phyloP scores from a whole-genome alignment of 2,113 vertebrate species.

The Pica pica region DNA sequence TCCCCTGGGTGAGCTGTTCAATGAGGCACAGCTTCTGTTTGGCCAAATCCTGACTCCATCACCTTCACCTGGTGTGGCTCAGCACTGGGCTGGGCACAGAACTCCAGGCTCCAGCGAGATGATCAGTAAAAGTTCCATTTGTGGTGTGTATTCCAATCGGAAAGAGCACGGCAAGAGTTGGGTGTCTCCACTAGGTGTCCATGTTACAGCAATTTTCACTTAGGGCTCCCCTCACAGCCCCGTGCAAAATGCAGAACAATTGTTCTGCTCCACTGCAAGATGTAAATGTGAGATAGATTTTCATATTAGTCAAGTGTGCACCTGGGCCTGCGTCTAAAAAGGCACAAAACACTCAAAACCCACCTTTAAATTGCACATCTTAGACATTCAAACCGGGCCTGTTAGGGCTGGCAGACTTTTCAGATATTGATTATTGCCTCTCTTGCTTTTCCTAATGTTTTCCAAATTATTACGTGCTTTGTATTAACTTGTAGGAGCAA shows the following conservation, averaged over 20 bases:
- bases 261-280: neutral
- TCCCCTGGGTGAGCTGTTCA: neutral
- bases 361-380: neutral
- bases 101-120: neutral
- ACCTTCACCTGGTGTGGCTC: neutral
- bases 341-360: neutral
- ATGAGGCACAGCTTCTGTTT: neutral
- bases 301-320: neutral
- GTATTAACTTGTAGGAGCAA: neutral
- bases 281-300: neutral
- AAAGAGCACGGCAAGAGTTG: neutral
- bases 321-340: neutral
- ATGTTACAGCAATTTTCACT: conserved; percentile 62
- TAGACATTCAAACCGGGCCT: neutral
- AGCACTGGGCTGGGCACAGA: neutral
- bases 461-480: neutral
- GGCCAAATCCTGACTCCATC: neutral
- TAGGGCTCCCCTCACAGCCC: neutral
- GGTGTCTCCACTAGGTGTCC: conserved; percentile 68
- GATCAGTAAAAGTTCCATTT: neutral
- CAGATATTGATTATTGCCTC: neutral
- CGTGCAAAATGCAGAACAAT: neutral
- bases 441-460: neutral
- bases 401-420: neutral
- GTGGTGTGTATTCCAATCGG: rapidly evolving